A percentile compares a stretch with the other conserved stretches of the same genome.
Evolutionary conservation across 2,113 vertebrate genomes (phyloP).

Genomic region (Pedionomus torquatus): DNA sequence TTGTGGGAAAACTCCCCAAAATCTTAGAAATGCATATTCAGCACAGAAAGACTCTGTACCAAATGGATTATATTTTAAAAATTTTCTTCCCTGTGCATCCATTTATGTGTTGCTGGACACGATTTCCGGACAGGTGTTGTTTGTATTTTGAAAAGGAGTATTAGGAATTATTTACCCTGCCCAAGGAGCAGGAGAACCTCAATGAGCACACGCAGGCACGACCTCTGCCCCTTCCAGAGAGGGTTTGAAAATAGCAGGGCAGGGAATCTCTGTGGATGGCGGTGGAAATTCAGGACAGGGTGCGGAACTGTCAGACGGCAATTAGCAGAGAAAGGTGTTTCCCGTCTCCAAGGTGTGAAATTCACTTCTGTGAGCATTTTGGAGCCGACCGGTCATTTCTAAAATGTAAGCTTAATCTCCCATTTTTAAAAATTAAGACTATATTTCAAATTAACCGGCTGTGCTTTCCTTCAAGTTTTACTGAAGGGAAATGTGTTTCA

Average conservation of each 20-base stretch:
- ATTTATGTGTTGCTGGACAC: background rate
- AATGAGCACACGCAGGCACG: rapidly evolving
- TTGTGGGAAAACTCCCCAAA: background rate
- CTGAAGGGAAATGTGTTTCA: background rate
- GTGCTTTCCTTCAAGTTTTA: background rate
- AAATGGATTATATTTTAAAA: rapidly evolving
- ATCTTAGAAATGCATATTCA: background rate
- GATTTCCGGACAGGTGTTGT: background rate
- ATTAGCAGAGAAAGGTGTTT: background rate
- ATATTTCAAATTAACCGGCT: background rate
- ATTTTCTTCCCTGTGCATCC: background rate
- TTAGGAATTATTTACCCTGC: background rate
- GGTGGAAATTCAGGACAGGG: background rate
- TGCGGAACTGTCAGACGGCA: background rate
- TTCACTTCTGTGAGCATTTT: background rate
- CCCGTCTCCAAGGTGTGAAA: constrained; percentile 1
- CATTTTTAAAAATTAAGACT: background rate
- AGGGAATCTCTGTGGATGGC: background rate
- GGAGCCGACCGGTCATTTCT: background rate
- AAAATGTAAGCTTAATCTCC: background rate
- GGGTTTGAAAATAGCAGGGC: background rate
- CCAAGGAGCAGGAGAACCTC: background rate
- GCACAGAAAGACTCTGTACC: background rate
- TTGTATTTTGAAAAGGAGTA: background rate
- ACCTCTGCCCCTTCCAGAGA: background rate